These are phyloP conservation scores for Pollenia griseotomentosa DNA, from an alignment of 2,888 invertebrate species.

Conservation along the genomic window DNA sequence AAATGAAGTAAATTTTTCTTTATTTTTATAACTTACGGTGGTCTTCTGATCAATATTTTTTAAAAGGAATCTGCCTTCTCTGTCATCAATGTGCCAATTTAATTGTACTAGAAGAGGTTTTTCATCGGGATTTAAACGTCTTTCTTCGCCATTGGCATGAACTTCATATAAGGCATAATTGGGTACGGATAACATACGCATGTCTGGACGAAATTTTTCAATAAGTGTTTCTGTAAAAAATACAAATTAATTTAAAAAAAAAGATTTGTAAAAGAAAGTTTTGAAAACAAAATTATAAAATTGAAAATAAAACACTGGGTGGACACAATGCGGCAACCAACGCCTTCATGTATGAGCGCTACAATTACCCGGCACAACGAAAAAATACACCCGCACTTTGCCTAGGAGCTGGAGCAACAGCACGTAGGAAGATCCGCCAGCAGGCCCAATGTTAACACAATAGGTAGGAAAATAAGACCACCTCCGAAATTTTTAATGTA, in stretches of 20 bases:
- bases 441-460: no score
- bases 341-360: no score
- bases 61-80: conserved; percentile 98
- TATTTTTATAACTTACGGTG: conserved; percentile 77
- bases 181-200: conserved; percentile 95
- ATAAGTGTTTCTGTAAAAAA: conserved; percentile 91
- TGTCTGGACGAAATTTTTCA: conserved; percentile 99
- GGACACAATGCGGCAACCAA: no score
- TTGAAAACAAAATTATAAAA: conserved; percentile 16
- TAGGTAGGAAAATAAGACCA: no score
- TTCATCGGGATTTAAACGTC: conserved; percentile 95
- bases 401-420: no score
- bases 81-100: conserved; percentile 99
- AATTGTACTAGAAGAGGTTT: conserved; percentile 98
- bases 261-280: not conserved
- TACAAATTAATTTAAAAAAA: conserved; percentile 23
- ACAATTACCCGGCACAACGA: no score
- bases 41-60: conserved; percentile 95
- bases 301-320: no score
- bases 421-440: no score
- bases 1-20: no score
- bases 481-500: no score
- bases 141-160: conserved; percentile 92
- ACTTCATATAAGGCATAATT: conserved; percentile 91
- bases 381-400: no score